Conservation (phyloP, 2,113 vertebrate species). For the Alligator sinensis region DNA sequence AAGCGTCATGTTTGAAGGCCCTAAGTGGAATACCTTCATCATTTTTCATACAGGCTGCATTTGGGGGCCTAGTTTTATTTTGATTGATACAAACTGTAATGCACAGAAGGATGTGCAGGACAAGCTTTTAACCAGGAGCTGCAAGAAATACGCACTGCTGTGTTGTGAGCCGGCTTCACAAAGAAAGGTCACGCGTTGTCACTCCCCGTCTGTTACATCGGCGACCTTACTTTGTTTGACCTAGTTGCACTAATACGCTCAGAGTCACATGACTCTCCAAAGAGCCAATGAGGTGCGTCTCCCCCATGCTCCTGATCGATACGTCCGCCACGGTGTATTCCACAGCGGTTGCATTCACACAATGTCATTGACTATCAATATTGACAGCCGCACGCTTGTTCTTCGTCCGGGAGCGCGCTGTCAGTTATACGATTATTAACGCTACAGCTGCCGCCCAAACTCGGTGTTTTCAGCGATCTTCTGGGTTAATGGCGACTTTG, state of each 20-base stretch:
- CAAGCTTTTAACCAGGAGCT: accelerated
- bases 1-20: background rate
- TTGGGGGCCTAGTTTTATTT: background rate
- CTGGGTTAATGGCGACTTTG: background rate
- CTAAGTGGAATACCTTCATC: background rate
- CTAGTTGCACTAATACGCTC: background rate
- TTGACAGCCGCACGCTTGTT: background rate
- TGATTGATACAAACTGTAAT: background rate
- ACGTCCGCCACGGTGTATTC: background rate
- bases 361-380: background rate
- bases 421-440: background rate
- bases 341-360: background rate
- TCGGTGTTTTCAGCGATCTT: background rate
- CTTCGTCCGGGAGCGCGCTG: background rate
- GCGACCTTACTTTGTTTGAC: conserved; percentile 37
- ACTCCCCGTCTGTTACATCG: accelerated
- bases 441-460: background rate
- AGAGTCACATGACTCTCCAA: background rate
- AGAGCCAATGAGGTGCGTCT: conserved; percentile 18
- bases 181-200: background rate
- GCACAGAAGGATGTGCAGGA: background rate
- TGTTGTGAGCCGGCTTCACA: background rate
- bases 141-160: background rate
- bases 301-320: conserved; percentile 35
- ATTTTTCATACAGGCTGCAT: background rate